A percentile compares a stretch with the other conserved stretches of the same genome.
phyloP scores from a whole-genome alignment of 2,113 vertebrate species.

The Phaethon lepturus region DNA sequence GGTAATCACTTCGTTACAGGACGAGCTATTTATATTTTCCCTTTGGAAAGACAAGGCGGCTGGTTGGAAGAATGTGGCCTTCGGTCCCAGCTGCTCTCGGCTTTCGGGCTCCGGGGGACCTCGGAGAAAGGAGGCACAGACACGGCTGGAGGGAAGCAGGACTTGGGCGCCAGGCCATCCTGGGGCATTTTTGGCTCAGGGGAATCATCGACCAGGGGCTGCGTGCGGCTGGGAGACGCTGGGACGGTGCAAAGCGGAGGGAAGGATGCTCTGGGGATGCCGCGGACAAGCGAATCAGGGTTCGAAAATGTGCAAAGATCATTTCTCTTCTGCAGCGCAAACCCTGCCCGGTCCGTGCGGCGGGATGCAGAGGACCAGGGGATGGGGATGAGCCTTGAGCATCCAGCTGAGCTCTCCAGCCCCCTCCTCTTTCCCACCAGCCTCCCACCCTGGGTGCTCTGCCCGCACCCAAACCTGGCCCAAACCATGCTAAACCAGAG shows the following conservation, averaged over 20 bases:
- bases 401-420: neutral
- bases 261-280: neutral
- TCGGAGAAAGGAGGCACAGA: neutral
- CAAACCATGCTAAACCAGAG: neutral
- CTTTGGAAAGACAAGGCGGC: neutral
- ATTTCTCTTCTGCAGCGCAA: neutral
- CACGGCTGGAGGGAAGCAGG: neutral
- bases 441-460: neutral
- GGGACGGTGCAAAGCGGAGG: neutral
- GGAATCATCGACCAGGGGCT: neutral
- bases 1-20: neutral
- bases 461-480: neutral
- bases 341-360: accelerated
- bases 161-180: neutral
- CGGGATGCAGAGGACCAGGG: neutral
- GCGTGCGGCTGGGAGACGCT: accelerated
- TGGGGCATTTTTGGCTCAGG: neutral
- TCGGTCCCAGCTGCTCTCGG: neutral
- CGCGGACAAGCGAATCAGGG: neutral
- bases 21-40: neutral
- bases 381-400: neutral
- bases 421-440: neutral
- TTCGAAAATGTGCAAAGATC: neutral
- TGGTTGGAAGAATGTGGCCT: neutral
- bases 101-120: neutral